Evolutionary conservation across 2,113 vertebrate genomes (phyloP).

Genomic region (Petroica traversi): DNA sequence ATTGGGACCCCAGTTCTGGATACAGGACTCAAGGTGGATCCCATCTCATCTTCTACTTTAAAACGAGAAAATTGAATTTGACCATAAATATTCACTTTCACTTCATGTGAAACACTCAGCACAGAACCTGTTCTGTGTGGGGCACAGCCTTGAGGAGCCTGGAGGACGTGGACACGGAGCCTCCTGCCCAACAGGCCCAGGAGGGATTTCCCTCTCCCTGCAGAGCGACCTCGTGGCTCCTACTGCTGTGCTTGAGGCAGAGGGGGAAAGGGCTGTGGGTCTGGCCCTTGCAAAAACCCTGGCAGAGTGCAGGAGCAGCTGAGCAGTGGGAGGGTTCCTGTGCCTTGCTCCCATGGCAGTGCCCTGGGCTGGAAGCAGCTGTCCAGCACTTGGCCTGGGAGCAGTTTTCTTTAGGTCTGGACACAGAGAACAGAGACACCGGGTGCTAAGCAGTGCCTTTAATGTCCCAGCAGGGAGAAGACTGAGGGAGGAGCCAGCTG

Average conservation of each 20-base stretch:
- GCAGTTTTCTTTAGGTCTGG: not conserved
- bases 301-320: not conserved
- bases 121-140: too few species aligned
- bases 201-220: too few species aligned
- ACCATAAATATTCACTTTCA: too few species aligned
- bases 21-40: too few species aligned
- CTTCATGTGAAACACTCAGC: too few species aligned
- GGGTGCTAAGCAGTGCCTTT: not conserved
- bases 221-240: too few species aligned
- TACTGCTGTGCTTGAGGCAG: too few species aligned
- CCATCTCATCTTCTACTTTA: too few species aligned
- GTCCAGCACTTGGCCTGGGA: not conserved
- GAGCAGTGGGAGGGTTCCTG: not conserved
- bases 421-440: not conserved
- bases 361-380: not conserved
- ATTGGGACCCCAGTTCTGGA: too few species aligned
- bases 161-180: not conserved
- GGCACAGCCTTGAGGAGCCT: not conserved
- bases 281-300: too few species aligned
- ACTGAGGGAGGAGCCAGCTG: not conserved
- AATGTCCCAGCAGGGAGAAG: not conserved
- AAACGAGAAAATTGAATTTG: too few species aligned
- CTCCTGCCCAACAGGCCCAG: not conserved
- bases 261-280: too few species aligned
- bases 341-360: not conserved